Evolutionary conservation across 1,140 invertebrate genomes (phyloP), one percentile per base, ranked within the genome.

Genomic region (Anadara kagoshimensis): DNA sequence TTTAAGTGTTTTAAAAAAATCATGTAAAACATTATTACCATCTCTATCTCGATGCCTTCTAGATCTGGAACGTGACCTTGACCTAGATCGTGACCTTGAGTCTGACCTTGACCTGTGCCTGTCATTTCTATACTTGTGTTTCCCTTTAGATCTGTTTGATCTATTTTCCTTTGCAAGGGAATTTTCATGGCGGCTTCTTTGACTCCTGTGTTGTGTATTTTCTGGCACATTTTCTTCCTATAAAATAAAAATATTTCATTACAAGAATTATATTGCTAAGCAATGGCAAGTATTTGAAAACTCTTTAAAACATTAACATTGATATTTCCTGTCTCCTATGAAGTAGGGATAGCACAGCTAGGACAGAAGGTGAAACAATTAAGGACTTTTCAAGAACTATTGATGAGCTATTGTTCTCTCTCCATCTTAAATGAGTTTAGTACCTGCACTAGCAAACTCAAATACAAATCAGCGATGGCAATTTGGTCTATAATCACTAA

Each of bases 61-160:
- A 63, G 80, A 84, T 45, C 81, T 71, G 22, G 78, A 79, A 53
- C 80, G 62, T 56, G 83, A 85, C 36, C 80, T 75, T 43, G 83
- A 82, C 43, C 78, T 70, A 57, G 80, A 79, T n/a, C 62, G 64
- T 69, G 78, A 78, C 45, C 62, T 75, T 44, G 69, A 70, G 29
- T 66, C 70, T 57, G 76, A 72, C 62, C 61, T 65, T 73, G 76
- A 75, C 69, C 69, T 66, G 45, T 58, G 66, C 22, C 54, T 62
- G 11, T 47, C 24, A 29, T 56, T 63, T 41, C 41, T 63, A n/a
- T 69, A 69, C 29, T 69, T 75, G 36, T 75, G 54, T 62, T 69
- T 75, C 43, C 73, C 69, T 44, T 44, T 73, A 44, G 62, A 69
- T 36, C 65, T 73, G 36, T 61, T 59, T 43, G 47, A 47, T 69